phyloP scores from a whole-genome alignment of 1,140 invertebrate species.

The Ladona fulva region DNA sequence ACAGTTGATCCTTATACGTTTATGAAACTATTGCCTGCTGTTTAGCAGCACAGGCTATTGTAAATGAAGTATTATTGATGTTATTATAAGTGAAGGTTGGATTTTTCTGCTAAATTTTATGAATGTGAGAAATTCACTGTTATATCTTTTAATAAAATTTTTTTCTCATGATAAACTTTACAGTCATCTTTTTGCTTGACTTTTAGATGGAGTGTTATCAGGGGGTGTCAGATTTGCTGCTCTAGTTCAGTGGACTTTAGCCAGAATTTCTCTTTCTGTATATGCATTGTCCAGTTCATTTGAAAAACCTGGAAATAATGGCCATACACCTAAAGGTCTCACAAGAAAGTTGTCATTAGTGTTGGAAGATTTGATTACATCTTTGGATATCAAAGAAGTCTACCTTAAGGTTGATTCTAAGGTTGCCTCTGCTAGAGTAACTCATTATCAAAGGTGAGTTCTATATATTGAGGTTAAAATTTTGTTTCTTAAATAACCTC shows the following conservation, averaged over 20 bases:
- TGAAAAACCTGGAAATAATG: slow-evolving; percentile 20
- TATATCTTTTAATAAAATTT: too few relatives aligned
- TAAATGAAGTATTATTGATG: too few relatives aligned
- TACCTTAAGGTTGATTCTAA: slow-evolving; percentile 71
- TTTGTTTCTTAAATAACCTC: too few relatives aligned
- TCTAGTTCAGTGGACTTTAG: slow-evolving; percentile 72
- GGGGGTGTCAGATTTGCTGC: slow-evolving; percentile 45
- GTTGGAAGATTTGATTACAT: slow-evolving; percentile 68
- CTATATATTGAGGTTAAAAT: background rate
- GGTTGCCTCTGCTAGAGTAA: slow-evolving; percentile 55
- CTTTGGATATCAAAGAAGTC: slow-evolving; percentile 65
- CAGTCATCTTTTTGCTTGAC: too few relatives aligned
- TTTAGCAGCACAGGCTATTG: too few relatives aligned
- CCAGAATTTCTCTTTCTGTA: slow-evolving; percentile 54
- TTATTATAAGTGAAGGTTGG: too few relatives aligned
- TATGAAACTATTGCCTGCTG: too few relatives aligned
- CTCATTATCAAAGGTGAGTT: slow-evolving; percentile 48
- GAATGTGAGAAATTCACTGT: too few relatives aligned
- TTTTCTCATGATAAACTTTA: too few relatives aligned
- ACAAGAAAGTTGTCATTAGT: slow-evolving; percentile 48
- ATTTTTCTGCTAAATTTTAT: too few relatives aligned
- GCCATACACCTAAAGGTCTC: slow-evolving; percentile 1
- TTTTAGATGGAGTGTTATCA: too few relatives aligned
- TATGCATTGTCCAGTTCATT: slow-evolving; percentile 32
- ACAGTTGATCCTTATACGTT: too few relatives aligned